These are phyloP conservation scores for Pseudorhiza aurosa DNA, from an alignment of 30 jellyfish, hydroid and myxozoan species.

Conservation along the genomic window DNA sequence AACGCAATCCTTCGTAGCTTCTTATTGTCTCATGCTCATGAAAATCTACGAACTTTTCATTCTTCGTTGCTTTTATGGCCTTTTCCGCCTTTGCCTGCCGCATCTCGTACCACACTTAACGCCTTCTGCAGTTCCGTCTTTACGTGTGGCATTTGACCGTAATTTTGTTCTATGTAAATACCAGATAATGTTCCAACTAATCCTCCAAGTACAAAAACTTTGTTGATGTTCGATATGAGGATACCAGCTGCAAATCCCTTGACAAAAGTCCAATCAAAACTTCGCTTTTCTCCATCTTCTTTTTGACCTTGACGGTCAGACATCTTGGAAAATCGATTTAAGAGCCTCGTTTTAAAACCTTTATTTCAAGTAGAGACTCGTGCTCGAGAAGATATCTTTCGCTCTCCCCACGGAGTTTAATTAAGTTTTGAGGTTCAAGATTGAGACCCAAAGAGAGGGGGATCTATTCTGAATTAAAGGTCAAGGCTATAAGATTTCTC, in stretches of 20 bases:
- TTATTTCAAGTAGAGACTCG: no score
- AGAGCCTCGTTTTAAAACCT: no score
- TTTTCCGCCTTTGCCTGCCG: conserved; percentile 31
- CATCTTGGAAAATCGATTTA: no score
- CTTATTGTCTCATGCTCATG: no score
- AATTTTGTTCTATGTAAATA: conserved; percentile 63
- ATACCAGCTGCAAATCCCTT: conserved; percentile 79
- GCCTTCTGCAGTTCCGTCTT: conserved; percentile 27
- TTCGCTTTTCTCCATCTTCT: conserved; percentile 4
- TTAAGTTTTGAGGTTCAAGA: no score
- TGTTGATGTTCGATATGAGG: conserved; percentile 64
- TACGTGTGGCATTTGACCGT: conserved; percentile 44
- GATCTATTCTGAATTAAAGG: no score
- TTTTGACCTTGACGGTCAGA: conserved; percentile 20
- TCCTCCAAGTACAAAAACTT: conserved; percentile 39
- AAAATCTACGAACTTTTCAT: no score
- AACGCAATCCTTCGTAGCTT: no score
- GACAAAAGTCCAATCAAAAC: conserved; percentile 72
- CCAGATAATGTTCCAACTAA: conserved; percentile 61
- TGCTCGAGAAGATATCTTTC: no score
- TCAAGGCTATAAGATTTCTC: no score
- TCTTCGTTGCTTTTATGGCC: not conserved
- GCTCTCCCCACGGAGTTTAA: no score
- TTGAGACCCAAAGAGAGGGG: no score
- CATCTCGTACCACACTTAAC: conserved; percentile 3